Conservation (phyloP, 1,140 invertebrate species). For the Sogatella furcifera region DNA sequence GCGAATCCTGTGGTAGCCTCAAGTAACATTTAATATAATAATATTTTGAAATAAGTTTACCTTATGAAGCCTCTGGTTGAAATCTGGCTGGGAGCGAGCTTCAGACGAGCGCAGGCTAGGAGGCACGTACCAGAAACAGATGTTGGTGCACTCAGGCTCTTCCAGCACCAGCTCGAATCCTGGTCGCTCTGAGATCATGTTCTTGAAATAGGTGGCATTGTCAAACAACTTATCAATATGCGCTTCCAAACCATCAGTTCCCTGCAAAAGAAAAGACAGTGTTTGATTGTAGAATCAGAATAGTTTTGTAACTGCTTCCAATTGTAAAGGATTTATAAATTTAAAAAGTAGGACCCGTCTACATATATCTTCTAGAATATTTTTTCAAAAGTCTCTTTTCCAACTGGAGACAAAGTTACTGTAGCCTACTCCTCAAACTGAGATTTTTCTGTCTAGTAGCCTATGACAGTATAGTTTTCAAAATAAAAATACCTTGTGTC, state of each 20-base stretch:
- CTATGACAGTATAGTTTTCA: too few relatives aligned
- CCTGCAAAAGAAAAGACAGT: conserved; percentile 36
- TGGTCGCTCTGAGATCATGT: conserved; percentile 50
- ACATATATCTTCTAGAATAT: too few relatives aligned
- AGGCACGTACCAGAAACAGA: conserved; percentile 94
- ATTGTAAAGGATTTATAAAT: too few relatives aligned
- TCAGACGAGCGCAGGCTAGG: conserved; percentile 51
- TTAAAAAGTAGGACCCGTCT: too few relatives aligned
- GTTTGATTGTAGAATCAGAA: too few relatives aligned
- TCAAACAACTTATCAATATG: conserved; percentile 72
- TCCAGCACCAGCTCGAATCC: conserved; percentile 65
- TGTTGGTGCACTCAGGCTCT: conserved; percentile 82
- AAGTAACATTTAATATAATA: too few relatives aligned
- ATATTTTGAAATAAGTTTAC: conserved; percentile 24
- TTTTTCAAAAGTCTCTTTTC: not conserved
- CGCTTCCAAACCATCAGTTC: conserved; percentile 62
- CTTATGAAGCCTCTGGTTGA: conserved; percentile 56
- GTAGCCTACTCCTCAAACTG: too few relatives aligned
- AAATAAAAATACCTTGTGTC: too few relatives aligned
- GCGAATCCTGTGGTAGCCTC: too few relatives aligned
- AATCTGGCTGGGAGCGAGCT: conserved; percentile 40
- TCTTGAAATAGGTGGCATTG: conserved; percentile 56
- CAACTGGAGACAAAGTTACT: too few relatives aligned
- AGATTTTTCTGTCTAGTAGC: too few relatives aligned
- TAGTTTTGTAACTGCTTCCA: too few relatives aligned